Base-by-base conservation (phyloP, 2,113 vertebrate species). In the Chrysemys picta region DNA sequence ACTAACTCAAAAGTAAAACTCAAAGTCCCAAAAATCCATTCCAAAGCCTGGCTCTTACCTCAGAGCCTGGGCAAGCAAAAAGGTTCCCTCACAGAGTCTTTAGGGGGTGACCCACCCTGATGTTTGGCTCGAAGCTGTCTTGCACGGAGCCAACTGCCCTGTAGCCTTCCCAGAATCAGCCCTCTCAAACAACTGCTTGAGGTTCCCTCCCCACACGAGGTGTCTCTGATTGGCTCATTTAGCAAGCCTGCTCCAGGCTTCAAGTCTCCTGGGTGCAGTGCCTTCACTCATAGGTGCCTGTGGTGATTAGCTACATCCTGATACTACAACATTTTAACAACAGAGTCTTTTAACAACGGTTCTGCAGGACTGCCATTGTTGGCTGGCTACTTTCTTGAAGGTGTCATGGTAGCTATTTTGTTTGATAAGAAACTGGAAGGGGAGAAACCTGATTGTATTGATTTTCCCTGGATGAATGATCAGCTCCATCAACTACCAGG, bases 311-410 rank as follows among this genome's bases (percentile, higher is more conserved):
- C 24, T 35, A 87, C 56, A 49, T 86, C 7, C 38, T 79, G n/a
- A 93, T 93, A 95, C 94, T 79, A 79, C 91, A 5, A 25, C 35
- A 54, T n/a, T n/a, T 81, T 54, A 54, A 53, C 31, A 85, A 76
- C 24, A 35, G 31, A 45, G 21, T 69, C 65, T 65, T 65, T 59
- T 85, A 59, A 38, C 38, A 42, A 42, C 38, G 38, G 38, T 42
- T 42, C 84, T 69, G 65, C 14, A 38, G 35, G 35, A 19, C 35
- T 80, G 56, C n/a, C 50, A 16, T 49, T 84, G 75, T 8, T 31
- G 85, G 27, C 52, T 31, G 53, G 12, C 10, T 47, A 5, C 4
- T 86, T 88, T 89, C 29, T 94, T 87, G 8, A 7, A 62, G 27
- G 1, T 65, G 16, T 57, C n/a, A 81, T 22, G 1, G 9, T 27